phyloP scores from a whole-genome alignment of 2,888 invertebrate species.

The Watsonalla cultraria region DNA sequence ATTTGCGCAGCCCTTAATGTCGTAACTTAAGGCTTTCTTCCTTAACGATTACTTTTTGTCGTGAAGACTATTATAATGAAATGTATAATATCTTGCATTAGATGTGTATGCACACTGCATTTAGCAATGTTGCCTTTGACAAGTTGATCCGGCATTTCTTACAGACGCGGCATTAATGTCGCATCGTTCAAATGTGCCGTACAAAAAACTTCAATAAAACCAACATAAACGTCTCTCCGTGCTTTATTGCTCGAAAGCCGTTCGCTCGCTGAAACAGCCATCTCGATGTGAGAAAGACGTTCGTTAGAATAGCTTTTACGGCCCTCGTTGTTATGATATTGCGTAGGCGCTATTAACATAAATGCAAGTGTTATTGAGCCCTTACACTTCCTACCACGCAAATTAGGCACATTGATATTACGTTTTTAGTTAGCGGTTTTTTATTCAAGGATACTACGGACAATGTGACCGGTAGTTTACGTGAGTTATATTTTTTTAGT shows the following conservation, averaged over 20 bases:
- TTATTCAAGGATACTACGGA: not conserved
- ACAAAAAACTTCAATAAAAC: slow-evolving; percentile 62
- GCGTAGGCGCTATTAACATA: slow-evolving; percentile 18
- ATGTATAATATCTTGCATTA: too few relatives aligned
- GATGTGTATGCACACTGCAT: not conserved
- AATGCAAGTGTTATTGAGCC: slow-evolving; percentile 7
- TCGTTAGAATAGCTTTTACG: slow-evolving; percentile 49
- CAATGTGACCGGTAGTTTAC: not conserved
- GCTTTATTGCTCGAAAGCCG: slow-evolving; percentile 65
- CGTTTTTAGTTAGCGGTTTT: not conserved
- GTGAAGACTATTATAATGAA: too few relatives aligned
- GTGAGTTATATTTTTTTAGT: not conserved
- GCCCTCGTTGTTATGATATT: slow-evolving; percentile 30
- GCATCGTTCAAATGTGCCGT: slow-evolving; percentile 53
- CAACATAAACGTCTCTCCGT: slow-evolving; percentile 46
- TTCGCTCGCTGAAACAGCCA: slow-evolving; percentile 45
- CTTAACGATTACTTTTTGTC: too few relatives aligned
- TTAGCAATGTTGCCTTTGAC: slow-evolving; percentile 20
- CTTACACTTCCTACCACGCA: not conserved
- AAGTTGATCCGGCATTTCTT: slow-evolving; percentile 23
- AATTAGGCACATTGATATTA: not conserved
- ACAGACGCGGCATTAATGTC: slow-evolving; percentile 26
- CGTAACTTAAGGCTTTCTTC: too few relatives aligned
- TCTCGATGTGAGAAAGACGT: slow-evolving; percentile 39
- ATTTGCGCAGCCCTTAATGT: slow-evolving; percentile 1